Percentiles rank a stretch among this genome's conserved stretches.
These are phyloP conservation scores for Tarsius wallacei DNA, from an alignment of 2,797 vertebrate species.

Conservation along the genomic window DNA sequence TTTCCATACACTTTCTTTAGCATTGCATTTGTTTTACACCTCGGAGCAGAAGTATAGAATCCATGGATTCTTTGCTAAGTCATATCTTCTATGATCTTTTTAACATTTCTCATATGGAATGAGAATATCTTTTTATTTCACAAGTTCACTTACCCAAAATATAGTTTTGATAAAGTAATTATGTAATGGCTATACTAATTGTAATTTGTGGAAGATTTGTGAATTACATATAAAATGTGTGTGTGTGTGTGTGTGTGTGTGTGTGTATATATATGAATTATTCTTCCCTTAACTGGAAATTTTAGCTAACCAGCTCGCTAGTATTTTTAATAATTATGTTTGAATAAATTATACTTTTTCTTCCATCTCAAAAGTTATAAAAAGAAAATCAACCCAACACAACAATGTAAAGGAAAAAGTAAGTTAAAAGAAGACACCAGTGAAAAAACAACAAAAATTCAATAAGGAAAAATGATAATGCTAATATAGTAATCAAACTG, in stretches of 20 bases:
- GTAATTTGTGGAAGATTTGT: not conserved
- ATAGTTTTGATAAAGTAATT: not conserved
- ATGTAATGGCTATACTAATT: not conserved
- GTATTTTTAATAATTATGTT: not conserved
- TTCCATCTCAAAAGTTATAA: not conserved
- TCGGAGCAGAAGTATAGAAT: not conserved
- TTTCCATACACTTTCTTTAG: constrained; percentile 14
- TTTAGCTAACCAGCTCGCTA: not conserved
- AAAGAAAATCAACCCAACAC: not conserved
- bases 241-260: too few species aligned
- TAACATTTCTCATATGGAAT: not conserved
- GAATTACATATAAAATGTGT: too few species aligned
- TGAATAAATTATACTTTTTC: not conserved
- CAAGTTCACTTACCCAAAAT: constrained; percentile 8
- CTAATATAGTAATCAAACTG: not conserved
- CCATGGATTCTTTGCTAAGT: not conserved
- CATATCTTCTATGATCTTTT: not conserved
- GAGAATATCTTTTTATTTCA: not conserved
- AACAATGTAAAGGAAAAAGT: not conserved
- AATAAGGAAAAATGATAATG: not conserved
- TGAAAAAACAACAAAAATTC: not conserved
- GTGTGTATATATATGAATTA: too few species aligned
- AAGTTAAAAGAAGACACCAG: not conserved
- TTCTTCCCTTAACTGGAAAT: not conserved
- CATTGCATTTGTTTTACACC: not conserved